phyloP scores from a whole-genome alignment of 2,888 invertebrate genomes.

The Myopa testacea region DNA sequence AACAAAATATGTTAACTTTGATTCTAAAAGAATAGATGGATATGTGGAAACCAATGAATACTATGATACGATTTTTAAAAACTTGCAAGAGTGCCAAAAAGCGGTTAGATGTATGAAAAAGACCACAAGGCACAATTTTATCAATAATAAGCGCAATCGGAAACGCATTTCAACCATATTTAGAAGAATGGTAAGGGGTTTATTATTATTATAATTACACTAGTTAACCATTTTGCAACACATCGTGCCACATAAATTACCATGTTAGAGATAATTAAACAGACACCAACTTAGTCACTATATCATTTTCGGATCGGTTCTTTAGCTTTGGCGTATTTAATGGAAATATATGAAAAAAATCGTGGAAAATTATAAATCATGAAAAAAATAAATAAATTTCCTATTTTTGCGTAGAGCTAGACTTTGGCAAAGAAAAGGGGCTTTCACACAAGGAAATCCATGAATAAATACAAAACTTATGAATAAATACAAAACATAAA shows the following conservation, averaged over 20 bases:
- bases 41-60: conserved; percentile 1
- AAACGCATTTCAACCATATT: neutral
- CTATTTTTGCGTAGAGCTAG: too few relatives aligned
- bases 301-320: too few relatives aligned
- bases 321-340: too few relatives aligned
- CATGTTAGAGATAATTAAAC: neutral
- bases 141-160: neutral
- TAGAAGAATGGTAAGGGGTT: neutral
- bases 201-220: neutral
- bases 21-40: neutral
- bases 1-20: neutral
- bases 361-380: too few relatives aligned
- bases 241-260: neutral
- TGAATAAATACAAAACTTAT: too few relatives aligned
- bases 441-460: too few relatives aligned
- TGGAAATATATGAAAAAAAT: too few relatives aligned
- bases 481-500: too few relatives aligned
- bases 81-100: neutral
- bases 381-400: too few relatives aligned
- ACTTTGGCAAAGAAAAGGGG: too few relatives aligned
- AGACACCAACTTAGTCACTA: too few relatives aligned
- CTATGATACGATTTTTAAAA: neutral
- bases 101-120: neutral
- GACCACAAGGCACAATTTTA: neutral
- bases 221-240: neutral